These are phyloP conservation scores for Elysia crispata DNA, from an alignment of 2,888 invertebrate species.

Conservation along the genomic window DNA sequence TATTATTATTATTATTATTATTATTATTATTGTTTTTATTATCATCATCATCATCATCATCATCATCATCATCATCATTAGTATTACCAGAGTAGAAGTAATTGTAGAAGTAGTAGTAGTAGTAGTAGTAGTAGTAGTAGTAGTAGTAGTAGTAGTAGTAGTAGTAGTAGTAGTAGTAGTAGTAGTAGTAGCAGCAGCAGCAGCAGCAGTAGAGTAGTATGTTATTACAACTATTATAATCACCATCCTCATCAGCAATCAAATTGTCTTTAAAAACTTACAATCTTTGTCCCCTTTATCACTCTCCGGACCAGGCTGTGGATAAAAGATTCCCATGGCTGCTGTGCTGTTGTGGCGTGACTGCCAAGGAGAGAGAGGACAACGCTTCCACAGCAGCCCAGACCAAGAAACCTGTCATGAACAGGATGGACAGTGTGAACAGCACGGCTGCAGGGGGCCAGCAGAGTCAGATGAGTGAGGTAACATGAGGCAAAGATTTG, in stretches of 20 bases:
- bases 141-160: slow-evolving; percentile 19
- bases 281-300: no score
- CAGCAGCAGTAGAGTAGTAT: no score
- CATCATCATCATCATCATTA: no score
- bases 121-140: slow-evolving; percentile 19
- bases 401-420: slow-evolving; percentile 49
- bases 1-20: not conserved
- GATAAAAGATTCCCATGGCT: slow-evolving; percentile 86
- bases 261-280: not conserved
- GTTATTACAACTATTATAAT: slow-evolving; percentile 19
- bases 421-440: slow-evolving; percentile 56
- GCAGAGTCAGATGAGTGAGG: slow-evolving; percentile 47
- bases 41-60: no score
- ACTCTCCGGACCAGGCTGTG: slow-evolving; percentile 78
- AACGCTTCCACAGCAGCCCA: not conserved
- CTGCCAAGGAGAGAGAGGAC: slow-evolving; percentile 47
- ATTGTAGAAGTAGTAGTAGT: slow-evolving; percentile 19
- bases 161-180: slow-evolving; percentile 19
- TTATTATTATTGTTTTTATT: no score
- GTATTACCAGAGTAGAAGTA: no score
- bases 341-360: slow-evolving; percentile 62
- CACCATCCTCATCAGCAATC: not conserved
- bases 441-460: slow-evolving; percentile 56
- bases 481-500: no score
- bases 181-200: slow-evolving; percentile 10